Base-by-base conservation (phyloP, 2,113 vertebrate genomes). In the Apteryx owenii region DNA sequence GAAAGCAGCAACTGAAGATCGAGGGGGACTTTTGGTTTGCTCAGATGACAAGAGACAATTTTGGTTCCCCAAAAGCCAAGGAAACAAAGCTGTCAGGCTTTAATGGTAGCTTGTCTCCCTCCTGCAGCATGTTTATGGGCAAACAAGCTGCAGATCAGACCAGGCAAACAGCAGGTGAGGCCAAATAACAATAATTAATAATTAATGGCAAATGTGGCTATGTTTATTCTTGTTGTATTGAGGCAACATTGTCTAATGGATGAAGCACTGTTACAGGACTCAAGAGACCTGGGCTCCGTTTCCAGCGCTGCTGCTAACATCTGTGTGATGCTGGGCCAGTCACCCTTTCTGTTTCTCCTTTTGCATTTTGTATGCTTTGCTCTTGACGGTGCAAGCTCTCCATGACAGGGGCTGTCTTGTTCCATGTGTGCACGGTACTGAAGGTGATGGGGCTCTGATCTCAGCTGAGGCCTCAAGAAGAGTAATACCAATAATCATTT, bases 11-110 rank as follows among this genome's bases (percentile, higher is more conserved):
- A 0, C 94, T 96, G 96, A 97, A 97, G 97, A 96, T 96, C 95
- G 95, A 94, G 95, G 97, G 94, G 89, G 95, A 95, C 93, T 97
- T 97, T 96, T 97, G 96, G 97, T 97, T 97, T 97, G 94, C 97
- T 97, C 91, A 95, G 97, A 97, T 97, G 96, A 48, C 95, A 54
- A 94, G 95, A 95, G 97, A 95, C 93, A 97, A 95, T 97, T 96
- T 95, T 97, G 96, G 93, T 91, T 96, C 96, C 87, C 84, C 96
- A 38, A 97, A 96, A 94, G 95, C 97, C 95, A 96, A 97, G 95
- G 95, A 97, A 94, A 95, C 96, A 93, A 97, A 97, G 95, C 96
- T 97, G 91, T 95, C 96, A 96, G 94, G 95, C 97, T 94, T 96
- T 95, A 97, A 97, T 81, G 95, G 94, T 95, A 97, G 95, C 95